Base-by-base conservation (phyloP, 2,113 vertebrate species). In the Melozone crissalis region DNA sequence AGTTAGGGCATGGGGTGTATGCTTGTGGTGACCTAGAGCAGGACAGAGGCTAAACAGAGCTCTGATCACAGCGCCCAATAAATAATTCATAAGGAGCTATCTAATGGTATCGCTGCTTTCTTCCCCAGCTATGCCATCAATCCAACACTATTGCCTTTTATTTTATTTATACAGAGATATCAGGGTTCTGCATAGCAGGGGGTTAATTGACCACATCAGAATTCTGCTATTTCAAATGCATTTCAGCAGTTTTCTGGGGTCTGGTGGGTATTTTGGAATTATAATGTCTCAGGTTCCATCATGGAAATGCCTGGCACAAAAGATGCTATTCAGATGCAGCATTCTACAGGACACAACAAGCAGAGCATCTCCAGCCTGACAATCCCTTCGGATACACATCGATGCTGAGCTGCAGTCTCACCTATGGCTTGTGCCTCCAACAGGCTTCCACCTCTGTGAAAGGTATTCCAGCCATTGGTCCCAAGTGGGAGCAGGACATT, bases 1-100 rank as follows among this genome's bases (percentile, higher is more conserved):
- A 93, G 81, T 61, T 91, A 63, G 84, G 95, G 59, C 81, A 62
- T 21, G 59, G 85, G 46, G 30, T 82, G n/a, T 69, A 72, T 39
- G 92, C 61, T 94, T 82, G 58, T 31, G 81, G 87, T 84, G 94
- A 97, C 97, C 95, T 92, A 90, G 67, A 96, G 80, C 75, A 79
- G 90, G 93, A 94, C 95, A 96, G 76, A 94, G 91, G 95, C 96
- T 95, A 96, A 97, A 90, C 75, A 94, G 58, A 74, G 78, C 90
- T 92, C 84, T 81, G 94, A 96, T 97, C 94, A 80, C 77, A 86
- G 80, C 3, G 0, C 43, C 66, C 31, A 58, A 74, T 97, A 90
- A 96, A 97, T 97, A 92, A 98, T 97, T 96, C 82, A 95, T 87
- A 44, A 63, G 87, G 62, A 65, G 68, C 85, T 80, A 86, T 87